These are phyloP conservation scores for Semaprochilodus insignis DNA, from an alignment of 2,797 vertebrate genomes.

Conservation along the genomic window DNA sequence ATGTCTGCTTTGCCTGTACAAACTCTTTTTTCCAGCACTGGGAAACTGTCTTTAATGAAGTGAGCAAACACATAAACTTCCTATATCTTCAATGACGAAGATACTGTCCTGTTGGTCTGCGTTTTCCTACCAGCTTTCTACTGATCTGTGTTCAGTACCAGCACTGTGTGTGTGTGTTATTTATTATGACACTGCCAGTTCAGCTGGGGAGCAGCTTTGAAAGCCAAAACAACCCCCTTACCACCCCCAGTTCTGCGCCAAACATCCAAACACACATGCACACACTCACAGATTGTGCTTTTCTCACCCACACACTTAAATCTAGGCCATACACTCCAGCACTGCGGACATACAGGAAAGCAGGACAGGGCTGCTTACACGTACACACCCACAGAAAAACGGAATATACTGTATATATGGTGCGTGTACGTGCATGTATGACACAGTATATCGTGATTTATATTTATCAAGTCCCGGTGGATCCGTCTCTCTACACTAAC, in stretches of 20 bases:
- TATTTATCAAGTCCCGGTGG: neutral
- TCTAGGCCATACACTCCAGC: constrained; percentile 68
- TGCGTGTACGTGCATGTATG: too few species aligned
- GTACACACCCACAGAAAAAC: neutral
- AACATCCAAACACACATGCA: constrained; percentile 60
- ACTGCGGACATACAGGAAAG: constrained; percentile 63
- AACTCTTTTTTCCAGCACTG: too few species aligned
- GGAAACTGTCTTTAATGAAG: too few species aligned
- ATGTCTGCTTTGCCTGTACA: too few species aligned
- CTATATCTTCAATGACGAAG: neutral
- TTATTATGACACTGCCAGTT: constrained; percentile 49
- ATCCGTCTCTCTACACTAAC: neutral
- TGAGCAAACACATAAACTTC: neutral
- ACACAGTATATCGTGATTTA: too few species aligned
- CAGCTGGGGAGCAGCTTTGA: constrained; percentile 57
- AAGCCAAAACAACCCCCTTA: constrained; percentile 68
- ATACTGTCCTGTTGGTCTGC: neutral
- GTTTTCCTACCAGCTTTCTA: neutral
- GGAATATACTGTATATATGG: neutral
- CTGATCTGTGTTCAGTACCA: constrained; percentile 15
- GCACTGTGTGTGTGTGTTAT: constrained; percentile 32
- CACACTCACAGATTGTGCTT: constrained; percentile 57
- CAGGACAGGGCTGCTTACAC: constrained; percentile 55
- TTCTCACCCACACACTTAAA: constrained; percentile 63
- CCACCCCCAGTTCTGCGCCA: constrained; percentile 61